Percentiles rank a stretch among this genome's conserved stretches.
phyloP scores from a whole-genome alignment of 2,797 vertebrate genomes.

The Syndactyla subalaris region DNA sequence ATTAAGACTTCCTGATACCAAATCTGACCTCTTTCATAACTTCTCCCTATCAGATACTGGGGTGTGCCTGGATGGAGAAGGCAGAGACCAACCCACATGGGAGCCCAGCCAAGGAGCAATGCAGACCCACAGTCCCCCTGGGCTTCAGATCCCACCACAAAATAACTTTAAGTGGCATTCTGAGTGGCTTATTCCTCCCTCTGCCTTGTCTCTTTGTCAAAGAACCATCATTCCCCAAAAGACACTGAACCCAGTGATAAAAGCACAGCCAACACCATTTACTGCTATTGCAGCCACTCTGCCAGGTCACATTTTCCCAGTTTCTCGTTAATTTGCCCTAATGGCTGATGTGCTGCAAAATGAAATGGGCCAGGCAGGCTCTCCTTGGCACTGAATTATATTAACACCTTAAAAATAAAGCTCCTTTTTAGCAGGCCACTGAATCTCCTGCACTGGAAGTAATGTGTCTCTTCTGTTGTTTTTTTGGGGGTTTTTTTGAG shows the following conservation, averaged over 20 bases:
- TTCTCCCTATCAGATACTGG: not conserved
- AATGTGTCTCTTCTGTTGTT: fast-evolving
- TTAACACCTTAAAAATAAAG: not conserved
- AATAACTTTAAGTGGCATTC: not conserved
- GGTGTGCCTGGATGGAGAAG: not conserved
- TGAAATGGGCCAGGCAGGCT: not conserved
- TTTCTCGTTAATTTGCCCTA: not conserved
- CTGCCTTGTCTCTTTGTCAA: not conserved
- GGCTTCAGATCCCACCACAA: not conserved
- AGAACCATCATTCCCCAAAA: not conserved
- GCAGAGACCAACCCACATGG: not conserved
- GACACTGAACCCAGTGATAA: not conserved
- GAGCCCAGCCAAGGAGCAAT: not conserved
- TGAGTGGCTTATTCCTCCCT: not conserved
- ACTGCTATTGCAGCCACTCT: not conserved
- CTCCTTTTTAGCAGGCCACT: not conserved
- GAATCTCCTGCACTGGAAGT: not conserved
- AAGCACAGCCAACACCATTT: not conserved
- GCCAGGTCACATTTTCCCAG: not conserved
- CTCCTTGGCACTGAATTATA: not conserved
- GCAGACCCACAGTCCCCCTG: not conserved
- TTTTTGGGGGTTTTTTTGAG: not conserved
- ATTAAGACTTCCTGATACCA: not conserved
- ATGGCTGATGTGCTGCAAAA: not conserved
- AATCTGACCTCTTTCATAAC: not conserved